These are phyloP conservation scores for Lasioglossum morio DNA, from an alignment of 2,888 invertebrate genomes.

Conservation along the genomic window DNA sequence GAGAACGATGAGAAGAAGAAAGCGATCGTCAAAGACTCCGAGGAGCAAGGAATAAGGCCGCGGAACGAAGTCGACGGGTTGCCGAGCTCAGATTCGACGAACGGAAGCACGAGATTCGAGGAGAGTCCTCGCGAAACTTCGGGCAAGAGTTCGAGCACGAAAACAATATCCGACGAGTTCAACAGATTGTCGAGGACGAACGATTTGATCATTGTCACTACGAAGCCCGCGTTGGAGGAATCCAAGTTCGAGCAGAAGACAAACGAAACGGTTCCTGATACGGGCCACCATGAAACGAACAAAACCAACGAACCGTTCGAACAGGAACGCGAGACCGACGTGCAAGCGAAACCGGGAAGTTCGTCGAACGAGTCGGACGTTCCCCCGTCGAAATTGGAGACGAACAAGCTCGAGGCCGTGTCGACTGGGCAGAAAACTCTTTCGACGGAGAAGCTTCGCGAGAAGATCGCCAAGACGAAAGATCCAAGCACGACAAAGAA, in stretches of 20 bases:
- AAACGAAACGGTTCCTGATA: neutral
- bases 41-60: conserved; percentile 25
- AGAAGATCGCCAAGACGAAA: conserved; percentile 16
- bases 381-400: neutral
- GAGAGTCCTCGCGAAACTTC: conserved; percentile 45
- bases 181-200: conserved; percentile 50
- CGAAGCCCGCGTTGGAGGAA: conserved; percentile 48
- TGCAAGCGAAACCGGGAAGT: neutral
- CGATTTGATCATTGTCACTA: conserved; percentile 47
- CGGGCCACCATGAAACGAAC: neutral
- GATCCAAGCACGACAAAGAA: conserved; percentile 27
- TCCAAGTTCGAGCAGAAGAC: conserved; percentile 35
- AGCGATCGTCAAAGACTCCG: conserved; percentile 20
- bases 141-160: conserved; percentile 64
- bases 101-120: conserved; percentile 34
- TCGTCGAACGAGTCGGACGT: neutral
- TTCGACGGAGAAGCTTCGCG: conserved; percentile 1
- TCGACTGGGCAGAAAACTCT: neutral
- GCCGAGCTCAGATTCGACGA: conserved; percentile 35
- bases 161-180: conserved; percentile 46
- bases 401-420: neutral
- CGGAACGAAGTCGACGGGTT: conserved; percentile 46
- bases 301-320: neutral
- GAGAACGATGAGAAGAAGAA: conserved; percentile 44
- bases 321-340: neutral